Evolutionary conservation across 1,140 invertebrate species (phyloP).

Genomic region (Zaprionus davidi): DNA sequence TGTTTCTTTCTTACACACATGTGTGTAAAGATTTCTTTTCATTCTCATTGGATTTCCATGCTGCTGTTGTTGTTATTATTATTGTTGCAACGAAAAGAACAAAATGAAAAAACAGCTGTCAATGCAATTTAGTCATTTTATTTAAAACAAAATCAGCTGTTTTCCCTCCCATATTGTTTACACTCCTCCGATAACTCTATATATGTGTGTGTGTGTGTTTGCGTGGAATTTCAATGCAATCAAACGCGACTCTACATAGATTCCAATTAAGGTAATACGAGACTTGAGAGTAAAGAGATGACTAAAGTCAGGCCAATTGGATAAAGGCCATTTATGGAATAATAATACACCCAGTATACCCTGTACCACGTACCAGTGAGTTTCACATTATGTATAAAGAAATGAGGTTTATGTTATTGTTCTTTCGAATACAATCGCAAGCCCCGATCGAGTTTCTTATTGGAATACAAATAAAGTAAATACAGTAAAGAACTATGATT

Average conservation of each 20-base stretch:
- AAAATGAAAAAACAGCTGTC: constrained; percentile 49
- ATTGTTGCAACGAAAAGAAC: background rate
- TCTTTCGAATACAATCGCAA: background rate
- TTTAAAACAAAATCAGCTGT: constrained; percentile 52
- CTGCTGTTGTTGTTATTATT: background rate
- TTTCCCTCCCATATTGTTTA: constrained; percentile 39
- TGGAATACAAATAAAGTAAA: background rate
- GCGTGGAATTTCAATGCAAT: constrained; percentile 22
- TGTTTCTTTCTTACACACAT: constrained; percentile 42
- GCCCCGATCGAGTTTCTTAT: background rate
- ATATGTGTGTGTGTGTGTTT: constrained; percentile 7
- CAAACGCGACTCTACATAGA: constrained; percentile 8
- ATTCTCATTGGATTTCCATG: constrained; percentile 45
- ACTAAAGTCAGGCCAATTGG: constrained; percentile 24
- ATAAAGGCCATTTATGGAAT: constrained; percentile 28
- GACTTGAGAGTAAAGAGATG: background rate
- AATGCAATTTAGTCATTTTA: constrained; percentile 61
- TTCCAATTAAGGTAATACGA: constrained; percentile 44
- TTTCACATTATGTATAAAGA: background rate
- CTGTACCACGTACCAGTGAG: constrained; percentile 3
- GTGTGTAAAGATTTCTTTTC: constrained; percentile 58
- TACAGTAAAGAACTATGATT: background rate
- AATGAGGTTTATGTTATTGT: background rate
- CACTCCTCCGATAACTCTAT: constrained; percentile 21
- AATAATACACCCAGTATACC: constrained; percentile 1